Base-by-base conservation (phyloP, 2,797 vertebrate genomes). In the Heteromormyrus szaboi region DNA sequence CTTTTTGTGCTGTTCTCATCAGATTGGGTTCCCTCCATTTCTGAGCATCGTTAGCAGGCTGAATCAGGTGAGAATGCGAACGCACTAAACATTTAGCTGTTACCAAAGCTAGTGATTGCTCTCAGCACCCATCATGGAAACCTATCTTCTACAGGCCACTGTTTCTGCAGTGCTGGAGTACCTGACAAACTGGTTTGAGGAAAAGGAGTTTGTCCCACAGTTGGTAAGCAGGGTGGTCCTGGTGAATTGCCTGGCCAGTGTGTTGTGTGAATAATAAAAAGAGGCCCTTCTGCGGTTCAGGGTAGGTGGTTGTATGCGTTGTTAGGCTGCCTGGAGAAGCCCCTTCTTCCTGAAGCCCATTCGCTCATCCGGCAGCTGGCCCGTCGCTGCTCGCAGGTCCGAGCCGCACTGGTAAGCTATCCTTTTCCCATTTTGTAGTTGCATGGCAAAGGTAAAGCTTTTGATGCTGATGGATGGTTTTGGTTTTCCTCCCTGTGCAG, bases 1-100 rank as follows among this genome's bases (percentile, higher is more conserved):
- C 33, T 83, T 56, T 76, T 33, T 59, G 12, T 88, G 44, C 17
- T 72, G 8, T 17, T 51, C 48, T 86, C 19, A 85, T 59, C 93
- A 99, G 98, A 92, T 98, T 90, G 98, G 99, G 79, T 99, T 99
- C 93, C 98, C 98, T 89, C 98, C 99, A 22, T 95, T 99, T 91
- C 95, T 98, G 51, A 99, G 97, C 92, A 99, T 99, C 84, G 96
- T 98, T 90, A 99, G 98, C 95, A 97, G 97, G 94, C 96, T 99
- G 93, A 98, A 95, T 93, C 98, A 99, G 97, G 98, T 99, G 95
- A 93, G 76, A 33, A 4, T 48, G 29, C 7, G 11, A 12, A 9
- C 17, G 11, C 48, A 44, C 0, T 54, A 9, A 56, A 76, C 37
- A 50, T 25, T 46, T 22, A 41, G 50, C 50, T 41, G 19, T 88